A percentile compares a stretch with the other conserved stretches of the same genome.
Conservation (phyloP, 1,140 invertebrate species). For the Polypedilum vanderplanki region DNA sequence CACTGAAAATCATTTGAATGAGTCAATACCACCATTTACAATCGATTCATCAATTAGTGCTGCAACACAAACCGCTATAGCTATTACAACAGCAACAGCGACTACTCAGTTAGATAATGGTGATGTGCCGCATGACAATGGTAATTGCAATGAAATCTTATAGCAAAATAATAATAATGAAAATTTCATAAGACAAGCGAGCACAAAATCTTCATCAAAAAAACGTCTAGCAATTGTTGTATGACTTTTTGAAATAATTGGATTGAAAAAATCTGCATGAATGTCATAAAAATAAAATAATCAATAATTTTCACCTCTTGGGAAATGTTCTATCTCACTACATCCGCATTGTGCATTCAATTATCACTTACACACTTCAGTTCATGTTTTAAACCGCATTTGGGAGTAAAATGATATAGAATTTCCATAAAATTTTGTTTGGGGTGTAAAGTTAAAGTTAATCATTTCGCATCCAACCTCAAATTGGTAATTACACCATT, state of each 20-base stretch:
- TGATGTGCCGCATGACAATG: not conserved
- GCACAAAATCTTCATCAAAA: not conserved
- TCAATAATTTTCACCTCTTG: not conserved
- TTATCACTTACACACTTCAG: not conserved
- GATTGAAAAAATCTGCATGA: not conserved
- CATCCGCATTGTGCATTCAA: not conserved
- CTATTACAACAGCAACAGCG: not conserved
- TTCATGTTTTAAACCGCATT: not conserved
- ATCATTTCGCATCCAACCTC: too few relatives aligned
- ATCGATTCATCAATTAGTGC: not conserved
- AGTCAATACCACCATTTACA: not conserved
- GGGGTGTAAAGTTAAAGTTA: too few relatives aligned
- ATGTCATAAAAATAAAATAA: not conserved
- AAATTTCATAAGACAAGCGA: not conserved
- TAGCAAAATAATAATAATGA: not conserved
- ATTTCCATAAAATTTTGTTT: not conserved
- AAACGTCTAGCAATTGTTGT: not conserved
- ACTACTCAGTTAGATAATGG: not conserved
- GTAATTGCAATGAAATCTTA: conserved; percentile 21
- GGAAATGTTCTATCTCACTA: not conserved
- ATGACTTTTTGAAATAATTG: not conserved
- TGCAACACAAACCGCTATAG: not conserved
- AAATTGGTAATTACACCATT: too few relatives aligned
- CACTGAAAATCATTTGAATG: not conserved
- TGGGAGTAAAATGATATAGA: not conserved